phyloP scores from a whole-genome alignment of 2,797 vertebrate genomes.

The Vespertilio murinus region DNA sequence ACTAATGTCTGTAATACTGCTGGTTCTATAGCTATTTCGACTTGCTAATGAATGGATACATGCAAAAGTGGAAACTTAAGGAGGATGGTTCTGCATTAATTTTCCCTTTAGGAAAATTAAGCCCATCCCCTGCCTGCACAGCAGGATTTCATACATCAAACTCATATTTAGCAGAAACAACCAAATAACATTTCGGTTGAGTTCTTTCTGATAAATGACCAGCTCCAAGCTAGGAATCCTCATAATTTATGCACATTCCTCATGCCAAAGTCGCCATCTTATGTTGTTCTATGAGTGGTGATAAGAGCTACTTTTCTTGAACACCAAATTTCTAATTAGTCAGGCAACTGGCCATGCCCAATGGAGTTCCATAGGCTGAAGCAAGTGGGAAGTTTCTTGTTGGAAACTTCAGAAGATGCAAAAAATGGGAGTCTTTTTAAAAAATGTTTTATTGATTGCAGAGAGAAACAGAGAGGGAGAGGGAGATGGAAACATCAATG shows the following conservation, averaged over 20 bases:
- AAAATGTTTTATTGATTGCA: no score
- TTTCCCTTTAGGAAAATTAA: slow-evolving; percentile 48
- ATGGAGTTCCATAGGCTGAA: neutral
- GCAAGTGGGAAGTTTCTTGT: neutral
- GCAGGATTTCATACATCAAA: slow-evolving; percentile 29
- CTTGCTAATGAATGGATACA: slow-evolving; percentile 4
- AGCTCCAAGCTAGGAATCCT: slow-evolving; percentile 22
- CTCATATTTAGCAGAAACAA: slow-evolving; percentile 26
- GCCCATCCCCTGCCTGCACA: neutral
- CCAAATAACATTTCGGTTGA: slow-evolving; percentile 17
- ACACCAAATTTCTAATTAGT: slow-evolving; percentile 1
- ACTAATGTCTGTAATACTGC: neutral
- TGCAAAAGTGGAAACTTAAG: slow-evolving; percentile 26
- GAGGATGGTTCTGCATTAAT: neutral
- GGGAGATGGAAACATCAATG: no score
- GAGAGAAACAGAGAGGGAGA: no score
- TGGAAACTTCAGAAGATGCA: slow-evolving; percentile 21
- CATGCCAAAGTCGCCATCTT: slow-evolving; percentile 8
- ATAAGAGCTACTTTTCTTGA: slow-evolving; percentile 23
- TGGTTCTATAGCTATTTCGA: slow-evolving; percentile 27
- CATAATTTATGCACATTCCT: neutral
- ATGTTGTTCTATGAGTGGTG: neutral
- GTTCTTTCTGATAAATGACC: slow-evolving; percentile 44
- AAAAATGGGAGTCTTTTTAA: no score
- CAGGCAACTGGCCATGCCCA: neutral